Conservation (phyloP, 1,140 invertebrate genomes). For the Chrysomallon squamiferum region DNA sequence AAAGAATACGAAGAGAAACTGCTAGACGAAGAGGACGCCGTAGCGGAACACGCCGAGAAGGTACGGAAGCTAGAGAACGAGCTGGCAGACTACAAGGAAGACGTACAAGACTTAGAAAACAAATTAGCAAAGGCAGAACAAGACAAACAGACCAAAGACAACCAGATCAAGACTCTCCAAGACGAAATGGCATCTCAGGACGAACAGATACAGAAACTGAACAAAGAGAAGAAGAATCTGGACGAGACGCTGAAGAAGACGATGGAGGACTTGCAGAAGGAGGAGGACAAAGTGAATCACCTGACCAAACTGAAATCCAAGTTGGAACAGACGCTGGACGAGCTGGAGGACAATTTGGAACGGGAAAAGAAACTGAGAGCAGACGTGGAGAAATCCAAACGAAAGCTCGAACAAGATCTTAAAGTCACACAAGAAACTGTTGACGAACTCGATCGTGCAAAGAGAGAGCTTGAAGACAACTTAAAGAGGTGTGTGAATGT, state of each 20-base stretch:
- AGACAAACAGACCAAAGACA: constrained; percentile 97
- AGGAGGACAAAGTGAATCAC: constrained; percentile 99
- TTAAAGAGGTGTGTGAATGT: constrained; percentile 35
- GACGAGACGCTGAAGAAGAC: constrained; percentile 95
- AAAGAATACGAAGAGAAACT: constrained; percentile 95
- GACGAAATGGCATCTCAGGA: constrained; percentile 94
- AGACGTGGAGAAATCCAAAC: constrained; percentile 95
- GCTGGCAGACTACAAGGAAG: constrained; percentile 89
- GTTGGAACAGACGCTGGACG: constrained; percentile 95
- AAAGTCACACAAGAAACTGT: constrained; percentile 98
- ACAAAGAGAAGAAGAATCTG: constrained; percentile 97
- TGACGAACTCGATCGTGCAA: constrained; percentile 94
- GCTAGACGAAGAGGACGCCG: constrained; percentile 91
- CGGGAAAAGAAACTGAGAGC: constrained; percentile 97
- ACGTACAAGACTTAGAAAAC: constrained; percentile 92
- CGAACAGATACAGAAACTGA: constrained; percentile 97
- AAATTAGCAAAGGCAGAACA: constrained; percentile 83
- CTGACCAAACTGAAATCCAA: constrained; percentile 98
- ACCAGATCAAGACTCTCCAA: constrained; percentile 98
- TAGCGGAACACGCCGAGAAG: constrained; percentile 84
- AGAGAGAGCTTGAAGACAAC: constrained; percentile 94
- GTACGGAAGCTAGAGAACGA: constrained; percentile 97
- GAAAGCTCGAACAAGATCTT: constrained; percentile 92
- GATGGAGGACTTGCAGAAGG: constrained; percentile 91
- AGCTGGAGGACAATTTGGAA: constrained; percentile 94